Evolutionary conservation across 1,140 invertebrate genomes (phyloP), one percentile per base, ranked within the genome.

Genomic region (Camponotus vicinus): DNA sequence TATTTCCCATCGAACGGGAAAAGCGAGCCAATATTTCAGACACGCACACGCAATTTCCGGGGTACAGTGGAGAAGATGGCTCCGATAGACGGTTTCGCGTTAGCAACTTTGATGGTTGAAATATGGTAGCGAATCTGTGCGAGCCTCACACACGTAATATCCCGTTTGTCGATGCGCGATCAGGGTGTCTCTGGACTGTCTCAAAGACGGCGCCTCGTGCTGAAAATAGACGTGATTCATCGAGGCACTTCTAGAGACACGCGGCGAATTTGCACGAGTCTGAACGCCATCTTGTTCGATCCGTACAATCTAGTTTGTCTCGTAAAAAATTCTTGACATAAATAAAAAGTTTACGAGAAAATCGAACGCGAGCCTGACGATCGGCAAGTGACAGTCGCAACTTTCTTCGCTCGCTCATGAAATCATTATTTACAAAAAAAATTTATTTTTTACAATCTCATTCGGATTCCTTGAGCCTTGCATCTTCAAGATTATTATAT

Each of bases 211-310:
- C 78, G 45, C 66, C 15, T 55, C 49, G 63, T 75, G 57, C 80
- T 75, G 71, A 57, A 88, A 86, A 90, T 90, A 90, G 79, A 83
- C 18, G 63, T 82, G 89, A 90, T 87, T 87, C 88, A 90, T 67
- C 40, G 45, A 6, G 37, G 8, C 61, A n/a, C 66, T 73, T 59
- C 69, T 11, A 52, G 52, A 57, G 79, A 79, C 85, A 82, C 8
- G 45, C 21, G 13, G 21, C 18, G 9, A 32, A 76, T 82, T 69
- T 40, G 18, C 70, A 63, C 40, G n/a, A 66, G 7, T 5, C 15
- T 15, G 40, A 52, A 59, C 32, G 40, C 49, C 55, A 21, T 49
- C 27, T 37, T n/a, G 11, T 9, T 69, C 45, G 42, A 69, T 52
- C 32, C 34, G 40, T 67, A 27, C 42, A 69, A 70, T 69, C 49